Conservation (phyloP, 2,113 vertebrate genomes). For the Gracilinanus agilis region DNA sequence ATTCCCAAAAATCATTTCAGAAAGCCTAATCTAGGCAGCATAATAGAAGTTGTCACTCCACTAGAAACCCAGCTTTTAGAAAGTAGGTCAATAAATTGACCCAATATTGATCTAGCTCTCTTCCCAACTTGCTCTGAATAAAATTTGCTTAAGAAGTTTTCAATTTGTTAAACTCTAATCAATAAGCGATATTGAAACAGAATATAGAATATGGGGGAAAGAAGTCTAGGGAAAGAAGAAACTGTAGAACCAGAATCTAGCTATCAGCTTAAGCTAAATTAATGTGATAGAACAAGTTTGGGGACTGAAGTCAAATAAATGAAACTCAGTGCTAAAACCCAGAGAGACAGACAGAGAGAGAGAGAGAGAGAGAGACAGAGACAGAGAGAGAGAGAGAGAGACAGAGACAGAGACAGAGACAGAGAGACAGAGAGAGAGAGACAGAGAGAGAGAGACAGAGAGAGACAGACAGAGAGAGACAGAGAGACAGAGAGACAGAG, state of each 20-base stretch:
- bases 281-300: constrained; percentile 51
- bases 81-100: not conserved
- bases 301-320: not conserved
- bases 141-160: not conserved
- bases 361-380: no score
- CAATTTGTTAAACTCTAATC: constrained; percentile 29
- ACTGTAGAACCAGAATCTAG: constrained; percentile 15
- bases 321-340: no score
- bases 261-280: constrained; percentile 28
- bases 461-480: no score
- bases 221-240: not conserved
- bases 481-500: no score
- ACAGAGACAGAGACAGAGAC: no score
- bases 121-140: not conserved
- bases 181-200: not conserved
- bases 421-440: no score
- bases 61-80: not conserved
- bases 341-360: no score
- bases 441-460: no score
- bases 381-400: no score
- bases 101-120: constrained; percentile 2
- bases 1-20: constrained; percentile 12
- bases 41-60: not conserved
- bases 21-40: constrained; percentile 7
- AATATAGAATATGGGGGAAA: not conserved